Evolutionary conservation across 2,113 vertebrate species (phyloP).

Genomic region (Corapipo altera): DNA sequence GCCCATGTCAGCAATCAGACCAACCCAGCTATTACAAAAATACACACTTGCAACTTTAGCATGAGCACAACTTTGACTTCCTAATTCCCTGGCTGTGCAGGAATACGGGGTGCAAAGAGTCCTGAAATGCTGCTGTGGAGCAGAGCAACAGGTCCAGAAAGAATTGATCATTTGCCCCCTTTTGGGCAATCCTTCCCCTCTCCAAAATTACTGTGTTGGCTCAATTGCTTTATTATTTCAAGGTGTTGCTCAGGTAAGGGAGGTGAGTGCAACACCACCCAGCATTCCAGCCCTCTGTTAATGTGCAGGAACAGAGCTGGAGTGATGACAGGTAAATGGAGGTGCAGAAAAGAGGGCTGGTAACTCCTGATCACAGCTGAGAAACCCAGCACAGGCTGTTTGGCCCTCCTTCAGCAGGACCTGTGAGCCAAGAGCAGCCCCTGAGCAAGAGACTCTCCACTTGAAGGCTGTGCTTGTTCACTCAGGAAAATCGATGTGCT

Average conservation of each 20-base stretch:
- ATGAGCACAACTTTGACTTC: neutral
- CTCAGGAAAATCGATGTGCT: neutral
- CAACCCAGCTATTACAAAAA: slow-evolving; percentile 8
- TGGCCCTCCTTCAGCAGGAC: neutral
- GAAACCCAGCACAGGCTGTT: neutral
- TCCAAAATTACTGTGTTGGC: neutral
- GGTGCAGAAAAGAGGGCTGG: neutral
- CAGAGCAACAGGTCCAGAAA: neutral
- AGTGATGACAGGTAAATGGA: neutral
- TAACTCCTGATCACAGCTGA: neutral
- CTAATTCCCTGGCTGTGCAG: neutral
- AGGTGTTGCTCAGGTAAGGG: neutral
- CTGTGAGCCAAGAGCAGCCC: neutral
- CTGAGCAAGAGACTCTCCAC: neutral
- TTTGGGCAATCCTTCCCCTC: neutral
- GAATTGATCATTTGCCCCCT: neutral
- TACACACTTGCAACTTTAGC: neutral
- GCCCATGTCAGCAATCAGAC: slow-evolving; percentile 44
- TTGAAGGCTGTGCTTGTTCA: neutral
- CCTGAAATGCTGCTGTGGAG: neutral
- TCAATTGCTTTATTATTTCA: neutral
- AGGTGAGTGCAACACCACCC: neutral
- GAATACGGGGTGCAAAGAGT: neutral
- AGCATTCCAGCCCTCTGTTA: neutral
- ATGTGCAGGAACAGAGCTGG: neutral